phyloP scores from a whole-genome alignment of 2,113 vertebrate genomes.

The Rutilus rutilus region DNA sequence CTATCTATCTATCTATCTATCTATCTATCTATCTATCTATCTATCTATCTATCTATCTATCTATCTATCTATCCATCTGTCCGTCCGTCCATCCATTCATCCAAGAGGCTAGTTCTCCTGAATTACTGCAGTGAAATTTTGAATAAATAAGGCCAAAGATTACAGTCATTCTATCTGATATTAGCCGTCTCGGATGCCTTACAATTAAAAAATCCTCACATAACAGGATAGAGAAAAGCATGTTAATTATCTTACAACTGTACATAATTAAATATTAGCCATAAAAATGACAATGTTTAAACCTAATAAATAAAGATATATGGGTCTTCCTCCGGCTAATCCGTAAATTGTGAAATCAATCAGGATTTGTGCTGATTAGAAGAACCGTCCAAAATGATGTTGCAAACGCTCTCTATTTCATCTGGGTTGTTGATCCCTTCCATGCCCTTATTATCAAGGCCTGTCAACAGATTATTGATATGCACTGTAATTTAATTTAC shows the following conservation, averaged over 20 bases:
- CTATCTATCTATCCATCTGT: no score
- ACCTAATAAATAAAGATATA: not conserved
- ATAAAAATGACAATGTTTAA: slow-evolving; percentile 35
- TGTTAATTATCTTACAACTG: slow-evolving; percentile 59
- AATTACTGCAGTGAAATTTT: not conserved
- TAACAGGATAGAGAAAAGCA: slow-evolving; percentile 56
- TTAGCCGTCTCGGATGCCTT: slow-evolving; percentile 39
- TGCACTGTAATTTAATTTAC: slow-evolving; percentile 71
- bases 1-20: not conserved
- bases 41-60: not conserved
- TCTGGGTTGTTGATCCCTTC: slow-evolving; percentile 49
- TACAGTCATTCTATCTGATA: slow-evolving; percentile 43
- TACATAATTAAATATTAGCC: slow-evolving; percentile 46
- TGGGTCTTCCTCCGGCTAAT: slow-evolving; percentile 11
- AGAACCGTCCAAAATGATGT: slow-evolving; percentile 26
- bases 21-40: no score
- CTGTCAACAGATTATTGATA: slow-evolving; percentile 68
- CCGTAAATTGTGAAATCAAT: slow-evolving; percentile 51
- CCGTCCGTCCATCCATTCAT: not conserved
- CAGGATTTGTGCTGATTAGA: slow-evolving; percentile 32
- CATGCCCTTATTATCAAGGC: slow-evolving; percentile 56
- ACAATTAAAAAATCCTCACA: slow-evolving; percentile 52
- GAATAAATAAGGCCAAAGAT: slow-evolving; percentile 39
- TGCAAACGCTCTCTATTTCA: not conserved
- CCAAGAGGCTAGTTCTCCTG: no score